Conservation (phyloP, 2,113 vertebrate species). For the Erythrolamprus reginae region DNA sequence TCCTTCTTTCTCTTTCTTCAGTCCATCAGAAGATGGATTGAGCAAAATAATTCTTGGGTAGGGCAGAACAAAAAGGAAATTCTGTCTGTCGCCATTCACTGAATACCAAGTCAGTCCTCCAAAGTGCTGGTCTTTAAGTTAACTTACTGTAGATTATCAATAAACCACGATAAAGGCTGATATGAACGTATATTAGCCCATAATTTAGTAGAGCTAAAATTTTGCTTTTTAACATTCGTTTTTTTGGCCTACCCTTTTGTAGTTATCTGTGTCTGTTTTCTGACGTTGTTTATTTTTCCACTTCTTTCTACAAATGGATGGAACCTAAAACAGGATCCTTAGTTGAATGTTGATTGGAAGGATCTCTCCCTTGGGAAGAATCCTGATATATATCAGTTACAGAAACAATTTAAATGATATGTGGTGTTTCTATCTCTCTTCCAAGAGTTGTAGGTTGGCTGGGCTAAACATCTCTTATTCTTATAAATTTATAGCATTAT, state of each 20-base stretch:
- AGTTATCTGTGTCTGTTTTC: neutral
- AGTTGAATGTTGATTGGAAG: neutral
- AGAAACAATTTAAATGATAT: neutral
- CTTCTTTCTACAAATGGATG: neutral
- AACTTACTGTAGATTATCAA: neutral
- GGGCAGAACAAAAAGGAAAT: neutral
- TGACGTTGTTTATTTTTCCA: neutral
- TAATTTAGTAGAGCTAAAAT: neutral
- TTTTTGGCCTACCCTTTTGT: neutral
- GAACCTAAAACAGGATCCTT: neutral
- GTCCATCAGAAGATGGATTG: neutral
- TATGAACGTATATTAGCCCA: neutral
- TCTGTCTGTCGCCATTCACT: neutral
- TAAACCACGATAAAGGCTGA: neutral
- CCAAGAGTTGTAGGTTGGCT: neutral
- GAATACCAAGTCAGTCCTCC: neutral
- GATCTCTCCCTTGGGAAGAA: neutral
- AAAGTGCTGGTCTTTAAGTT: neutral
- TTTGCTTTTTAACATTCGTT: neutral
- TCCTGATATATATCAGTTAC: neutral
- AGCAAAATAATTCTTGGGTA: neutral
- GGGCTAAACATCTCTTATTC: neutral
- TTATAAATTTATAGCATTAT: neutral
- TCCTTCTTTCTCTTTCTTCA: neutral
- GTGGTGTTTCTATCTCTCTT: neutral